Percentiles rank a stretch among this genome's conserved stretches.
Conservation (phyloP, 2,888 invertebrate species). For the Parelbella ahira region DNA sequence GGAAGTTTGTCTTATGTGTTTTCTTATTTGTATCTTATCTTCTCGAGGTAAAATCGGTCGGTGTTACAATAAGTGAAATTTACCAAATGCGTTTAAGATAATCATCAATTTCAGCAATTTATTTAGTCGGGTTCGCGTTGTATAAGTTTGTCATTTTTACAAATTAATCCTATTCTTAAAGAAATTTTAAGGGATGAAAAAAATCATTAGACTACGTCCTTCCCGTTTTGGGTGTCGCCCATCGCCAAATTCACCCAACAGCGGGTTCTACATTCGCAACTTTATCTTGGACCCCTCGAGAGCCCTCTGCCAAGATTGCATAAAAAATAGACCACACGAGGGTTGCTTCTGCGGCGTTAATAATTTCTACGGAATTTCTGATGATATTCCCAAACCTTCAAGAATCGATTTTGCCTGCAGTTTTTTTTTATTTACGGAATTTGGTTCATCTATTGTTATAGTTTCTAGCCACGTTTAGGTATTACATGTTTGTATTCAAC, state of each 20-base stretch:
- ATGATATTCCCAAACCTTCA: conserved; percentile 38
- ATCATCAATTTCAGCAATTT: too few species aligned
- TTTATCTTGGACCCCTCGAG: conserved; percentile 50
- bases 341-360: conserved; percentile 38
- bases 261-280: conserved; percentile 50
- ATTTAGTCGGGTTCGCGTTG: too few species aligned
- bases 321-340: conserved; percentile 56
- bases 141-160: too few species aligned
- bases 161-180: too few species aligned
- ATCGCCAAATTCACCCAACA: conserved; percentile 53
- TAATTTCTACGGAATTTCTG: conserved; percentile 38
- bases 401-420: conserved; percentile 33
- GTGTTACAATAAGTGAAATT: too few species aligned
- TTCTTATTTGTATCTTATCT: neutral
- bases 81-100: too few species aligned
- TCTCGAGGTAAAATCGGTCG: neutral
- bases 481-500: too few species aligned
- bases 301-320: conserved; percentile 40
- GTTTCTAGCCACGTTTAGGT: too few species aligned
- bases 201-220: conserved; percentile 41
- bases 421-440: conserved; percentile 28
- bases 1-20: neutral
- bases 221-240: conserved; percentile 52
- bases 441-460: conserved; percentile 15
- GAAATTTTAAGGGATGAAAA: too few species aligned